Percentiles rank a stretch among this genome's conserved stretches.
Evolutionary conservation across 1,140 invertebrate genomes (phyloP).

Genomic region (Oryzaephilus surinamensis): DNA sequence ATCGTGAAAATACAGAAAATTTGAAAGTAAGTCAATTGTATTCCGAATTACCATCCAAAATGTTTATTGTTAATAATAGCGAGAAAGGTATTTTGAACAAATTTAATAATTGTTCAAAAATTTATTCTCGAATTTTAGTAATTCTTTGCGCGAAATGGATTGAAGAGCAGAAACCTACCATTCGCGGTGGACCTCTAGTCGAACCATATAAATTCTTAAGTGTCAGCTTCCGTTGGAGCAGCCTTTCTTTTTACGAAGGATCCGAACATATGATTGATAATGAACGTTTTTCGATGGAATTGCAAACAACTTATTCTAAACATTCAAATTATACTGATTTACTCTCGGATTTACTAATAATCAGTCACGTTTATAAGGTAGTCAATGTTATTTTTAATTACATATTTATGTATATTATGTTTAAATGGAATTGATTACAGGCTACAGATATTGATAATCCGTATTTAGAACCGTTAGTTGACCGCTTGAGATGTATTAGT

Average conservation of each 20-base stretch:
- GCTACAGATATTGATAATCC: conserved; percentile 40
- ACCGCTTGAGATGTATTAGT: conserved; percentile 36
- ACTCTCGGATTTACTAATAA: conserved; percentile 26
- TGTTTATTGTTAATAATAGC: too few species aligned
- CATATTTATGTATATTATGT: too few species aligned
- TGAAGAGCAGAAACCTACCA: conserved; percentile 35
- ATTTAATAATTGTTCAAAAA: too few species aligned
- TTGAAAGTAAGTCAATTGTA: too few species aligned
- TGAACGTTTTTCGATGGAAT: conserved; percentile 42
- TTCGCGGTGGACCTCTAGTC: conserved; percentile 41
- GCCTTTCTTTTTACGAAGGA: conserved; percentile 42
- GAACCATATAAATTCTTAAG: conserved; percentile 41
- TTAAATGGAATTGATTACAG: conserved; percentile 17
- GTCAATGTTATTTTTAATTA: not conserved
- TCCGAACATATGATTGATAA: conserved; percentile 48
- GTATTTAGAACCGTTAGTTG: conserved; percentile 42
- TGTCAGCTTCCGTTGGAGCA: conserved; percentile 46
- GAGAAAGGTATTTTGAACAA: too few species aligned
- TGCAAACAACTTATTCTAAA: conserved; percentile 41
- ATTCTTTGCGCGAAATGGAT: too few species aligned
- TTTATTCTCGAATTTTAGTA: too few species aligned
- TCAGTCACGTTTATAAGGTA: conserved; percentile 40
- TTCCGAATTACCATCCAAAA: too few species aligned
- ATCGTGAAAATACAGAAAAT: too few species aligned
- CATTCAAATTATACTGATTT: conserved; percentile 6